phyloP scores from a whole-genome alignment of 2,888 invertebrate species.

The Nemotelus pantherinus region DNA sequence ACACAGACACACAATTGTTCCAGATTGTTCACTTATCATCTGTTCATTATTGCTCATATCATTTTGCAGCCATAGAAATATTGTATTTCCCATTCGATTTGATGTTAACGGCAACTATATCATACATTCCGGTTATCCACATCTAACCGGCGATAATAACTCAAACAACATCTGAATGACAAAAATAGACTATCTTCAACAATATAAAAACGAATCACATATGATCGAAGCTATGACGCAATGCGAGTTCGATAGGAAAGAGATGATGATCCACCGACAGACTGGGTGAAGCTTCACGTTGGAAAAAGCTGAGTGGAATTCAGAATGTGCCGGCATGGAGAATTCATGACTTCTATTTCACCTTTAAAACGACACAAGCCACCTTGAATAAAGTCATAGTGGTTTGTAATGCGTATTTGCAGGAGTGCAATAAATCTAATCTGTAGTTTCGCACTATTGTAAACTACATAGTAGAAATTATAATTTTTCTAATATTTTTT shows the following conservation, averaged over 20 bases:
- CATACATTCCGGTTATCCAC: not conserved
- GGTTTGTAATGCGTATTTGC: not conserved
- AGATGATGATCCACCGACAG: not conserved
- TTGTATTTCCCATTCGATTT: not conserved
- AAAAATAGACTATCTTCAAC: not conserved
- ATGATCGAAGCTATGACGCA: not conserved
- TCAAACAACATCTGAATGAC: not conserved
- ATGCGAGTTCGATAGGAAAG: constrained; percentile 10
- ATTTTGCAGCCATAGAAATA: not conserved
- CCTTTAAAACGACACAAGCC: constrained; percentile 23
- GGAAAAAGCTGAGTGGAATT: not conserved
- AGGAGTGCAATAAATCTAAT: no score
- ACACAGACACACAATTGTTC: no score
- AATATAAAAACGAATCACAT: not conserved
- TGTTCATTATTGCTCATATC: not conserved
- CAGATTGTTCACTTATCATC: not conserved
- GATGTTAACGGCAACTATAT: not conserved
- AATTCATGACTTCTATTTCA: constrained; percentile 36
- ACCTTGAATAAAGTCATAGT: constrained; percentile 24
- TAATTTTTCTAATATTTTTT: no score
- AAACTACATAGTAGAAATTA: no score
- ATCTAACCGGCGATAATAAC: not conserved
- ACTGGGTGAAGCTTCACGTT: constrained; percentile 5
- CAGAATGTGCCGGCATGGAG: constrained; percentile 28
- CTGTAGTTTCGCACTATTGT: no score